Evolutionary conservation across 2,888 invertebrate genomes (phyloP).

Genomic region (Dorcus parallelipipedus): DNA sequence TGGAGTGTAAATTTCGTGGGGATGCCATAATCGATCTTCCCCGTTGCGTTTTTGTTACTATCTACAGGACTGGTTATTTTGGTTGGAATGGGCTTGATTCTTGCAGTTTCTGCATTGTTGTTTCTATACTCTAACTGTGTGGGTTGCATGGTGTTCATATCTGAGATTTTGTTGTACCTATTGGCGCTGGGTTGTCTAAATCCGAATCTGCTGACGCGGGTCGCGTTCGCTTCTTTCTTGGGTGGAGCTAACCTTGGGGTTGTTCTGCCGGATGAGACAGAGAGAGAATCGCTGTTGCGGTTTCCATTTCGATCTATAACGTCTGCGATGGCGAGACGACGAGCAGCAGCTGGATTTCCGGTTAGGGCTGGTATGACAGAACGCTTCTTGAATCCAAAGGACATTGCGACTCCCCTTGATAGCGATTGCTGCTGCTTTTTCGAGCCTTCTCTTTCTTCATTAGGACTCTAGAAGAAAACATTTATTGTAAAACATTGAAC

Average conservation of each 20-base stretch:
- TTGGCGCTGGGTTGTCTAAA: slow-evolving; percentile 65
- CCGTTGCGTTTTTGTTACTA: slow-evolving; percentile 23
- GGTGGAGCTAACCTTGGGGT: slow-evolving; percentile 65
- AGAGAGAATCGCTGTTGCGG: slow-evolving; percentile 33
- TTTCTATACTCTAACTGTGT: slow-evolving; percentile 28
- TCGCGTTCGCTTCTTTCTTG: slow-evolving; percentile 62
- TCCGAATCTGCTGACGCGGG: slow-evolving; percentile 71
- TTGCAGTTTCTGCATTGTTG: slow-evolving; percentile 23
- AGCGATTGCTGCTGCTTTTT: slow-evolving; percentile 44
- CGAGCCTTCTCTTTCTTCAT: slow-evolving; percentile 62
- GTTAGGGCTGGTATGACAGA: slow-evolving; percentile 49
- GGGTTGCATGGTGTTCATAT: slow-evolving; percentile 50
- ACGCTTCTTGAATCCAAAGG: slow-evolving; percentile 78
- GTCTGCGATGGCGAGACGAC: slow-evolving; percentile 50
- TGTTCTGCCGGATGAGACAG: slow-evolving; percentile 57
- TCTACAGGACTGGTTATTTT: slow-evolving; percentile 21
- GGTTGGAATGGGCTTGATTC: slow-evolving; percentile 19
- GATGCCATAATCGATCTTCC: slow-evolving; percentile 37
- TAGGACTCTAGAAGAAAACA: slow-evolving; percentile 53
- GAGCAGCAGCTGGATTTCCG: slow-evolving; percentile 39
- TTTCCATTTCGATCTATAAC: slow-evolving; percentile 45
- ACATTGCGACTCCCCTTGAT: slow-evolving; percentile 74
- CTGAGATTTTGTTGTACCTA: slow-evolving; percentile 66
- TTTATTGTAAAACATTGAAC: background rate
- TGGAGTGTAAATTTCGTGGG: slow-evolving; percentile 62